Base-by-base conservation (phyloP, 2,888 invertebrate species). In the Phorcus lineatus region DNA sequence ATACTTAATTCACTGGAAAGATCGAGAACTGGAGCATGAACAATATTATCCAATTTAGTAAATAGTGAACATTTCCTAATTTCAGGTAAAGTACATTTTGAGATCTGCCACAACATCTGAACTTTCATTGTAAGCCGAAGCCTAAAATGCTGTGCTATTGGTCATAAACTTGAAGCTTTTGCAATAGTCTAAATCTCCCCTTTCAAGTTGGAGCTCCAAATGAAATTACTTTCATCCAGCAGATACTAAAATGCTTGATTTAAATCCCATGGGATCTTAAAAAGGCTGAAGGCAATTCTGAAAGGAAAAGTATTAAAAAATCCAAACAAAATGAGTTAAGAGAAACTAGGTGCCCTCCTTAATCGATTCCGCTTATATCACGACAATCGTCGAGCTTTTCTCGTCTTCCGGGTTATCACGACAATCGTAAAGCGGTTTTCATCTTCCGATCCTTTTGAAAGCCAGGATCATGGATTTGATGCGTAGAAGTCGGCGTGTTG, bases 311-410 rank as follows among this genome's bases (percentile, higher is more conserved):
- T 28, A 28, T 24, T 28, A 62, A 62, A 62, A 62, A 24, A 62
- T 24, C 28, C 22, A 28, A 24, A 28, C 62, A 16, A 17, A 28
- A 62, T 22, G 62, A 62, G 28, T 62, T 62, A 62, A n/a, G 62
- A 62, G 62, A 28, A 62, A 17, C 4, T 11, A 28, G 62, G 28
- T 17, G 13, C 16, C 47, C 28, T 62, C 62, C 22, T 62, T 62
- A 28, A 62, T 62, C 62, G 62, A 62, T 62, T 28, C 28, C 62
- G 28, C 24, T 62, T 62, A 62, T 62, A 62, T 62, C 24, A 62
- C 62, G 62, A 62, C 62, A 62, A 62, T 28, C 62, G 62, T 62
- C 24, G n/a, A 62, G 62, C 62, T 62, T 62, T 62, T 62, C 62
- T 62, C 22, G 28, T 62, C 62, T 62, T 62, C 62, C 62, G 62